Percentiles rank a stretch among this genome's conserved stretches.
These are phyloP conservation scores for Caenorhabditis sulstoni DNA, from an alignment of 2,888 invertebrate genomes.

Conservation along the genomic window DNA sequence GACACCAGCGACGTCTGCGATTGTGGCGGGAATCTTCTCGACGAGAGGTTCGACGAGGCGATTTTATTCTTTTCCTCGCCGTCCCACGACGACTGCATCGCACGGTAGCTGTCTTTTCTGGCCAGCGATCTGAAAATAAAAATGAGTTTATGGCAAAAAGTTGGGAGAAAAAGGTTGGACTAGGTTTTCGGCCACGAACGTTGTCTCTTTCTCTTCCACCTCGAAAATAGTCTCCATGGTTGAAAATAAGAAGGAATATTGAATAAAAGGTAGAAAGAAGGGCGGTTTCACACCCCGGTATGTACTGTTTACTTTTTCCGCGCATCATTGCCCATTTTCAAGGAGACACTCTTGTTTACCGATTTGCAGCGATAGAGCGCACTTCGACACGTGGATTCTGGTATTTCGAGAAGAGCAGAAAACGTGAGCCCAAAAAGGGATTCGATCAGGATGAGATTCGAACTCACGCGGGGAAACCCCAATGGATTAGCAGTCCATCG, in stretches of 20 bases:
- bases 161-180: neutral
- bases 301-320: slow-evolving; percentile 26
- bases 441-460: slow-evolving; percentile 54
- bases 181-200: no score
- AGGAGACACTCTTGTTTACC: neutral
- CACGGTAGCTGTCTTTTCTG: slow-evolving; percentile 78
- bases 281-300: neutral
- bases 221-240: slow-evolving; percentile 46
- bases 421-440: no score
- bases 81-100: slow-evolving; percentile 78
- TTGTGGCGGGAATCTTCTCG: slow-evolving; percentile 54
- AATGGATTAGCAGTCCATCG: slow-evolving; percentile 80
- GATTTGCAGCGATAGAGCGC: neutral
- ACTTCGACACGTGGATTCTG: no score
- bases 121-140: slow-evolving; percentile 75
- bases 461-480: slow-evolving; percentile 80
- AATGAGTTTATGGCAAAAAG: neutral
- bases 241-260: no score
- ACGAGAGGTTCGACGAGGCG: slow-evolving; percentile 17
- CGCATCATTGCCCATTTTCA: slow-evolving; percentile 11
- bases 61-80: slow-evolving; percentile 51
- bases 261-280: neutral
- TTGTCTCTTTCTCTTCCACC: slow-evolving; percentile 25
- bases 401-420: no score
- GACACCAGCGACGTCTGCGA: slow-evolving; percentile 69